phyloP scores from a whole-genome alignment of 2,797 vertebrate species.

The Cyprinella venusta region DNA sequence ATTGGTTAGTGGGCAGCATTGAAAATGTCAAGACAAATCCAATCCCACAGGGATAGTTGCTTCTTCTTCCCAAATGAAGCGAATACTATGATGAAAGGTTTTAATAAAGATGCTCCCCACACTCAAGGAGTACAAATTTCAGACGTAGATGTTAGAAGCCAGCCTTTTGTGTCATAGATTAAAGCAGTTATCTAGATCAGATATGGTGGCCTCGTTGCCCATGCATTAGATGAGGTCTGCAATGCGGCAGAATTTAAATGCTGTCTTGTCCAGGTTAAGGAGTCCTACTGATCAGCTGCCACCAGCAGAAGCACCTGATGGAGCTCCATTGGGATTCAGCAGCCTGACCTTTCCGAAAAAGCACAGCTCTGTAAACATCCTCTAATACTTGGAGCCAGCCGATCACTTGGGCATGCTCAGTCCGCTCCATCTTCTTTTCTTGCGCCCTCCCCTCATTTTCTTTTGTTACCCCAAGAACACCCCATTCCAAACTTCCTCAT shows the following conservation, averaged over 20 bases:
- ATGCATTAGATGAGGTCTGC: slow-evolving; percentile 10
- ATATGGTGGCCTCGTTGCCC: background rate
- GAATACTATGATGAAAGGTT: slow-evolving; percentile 33
- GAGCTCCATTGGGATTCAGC: slow-evolving; percentile 46
- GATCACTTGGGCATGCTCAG: background rate
- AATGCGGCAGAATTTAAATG: slow-evolving; percentile 36
- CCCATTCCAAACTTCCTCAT: slow-evolving; percentile 7
- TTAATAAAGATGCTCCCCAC: slow-evolving; percentile 28
- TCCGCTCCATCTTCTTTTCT: background rate
- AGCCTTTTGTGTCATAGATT: slow-evolving; percentile 24
- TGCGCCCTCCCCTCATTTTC: background rate
- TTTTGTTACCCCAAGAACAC: slow-evolving; percentile 25
- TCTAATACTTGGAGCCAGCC: background rate
- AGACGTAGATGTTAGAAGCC: background rate
- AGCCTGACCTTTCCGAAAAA: slow-evolving; percentile 58
- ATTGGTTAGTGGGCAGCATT: slow-evolving; percentile 23
- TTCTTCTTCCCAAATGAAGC: slow-evolving; percentile 15
- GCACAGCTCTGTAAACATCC: slow-evolving; percentile 44
- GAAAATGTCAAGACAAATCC: slow-evolving; percentile 39
- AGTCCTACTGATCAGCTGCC: slow-evolving; percentile 33
- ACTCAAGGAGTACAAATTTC: slow-evolving; percentile 24
- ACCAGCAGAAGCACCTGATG: slow-evolving; percentile 29
- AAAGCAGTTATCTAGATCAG: slow-evolving; percentile 38
- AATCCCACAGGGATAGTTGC: slow-evolving; percentile 14
- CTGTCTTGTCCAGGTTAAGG: slow-evolving; percentile 22